These are phyloP conservation scores for Hyppa rectilinea DNA, from an alignment of 2,888 invertebrate species.

Conservation along the genomic window DNA sequence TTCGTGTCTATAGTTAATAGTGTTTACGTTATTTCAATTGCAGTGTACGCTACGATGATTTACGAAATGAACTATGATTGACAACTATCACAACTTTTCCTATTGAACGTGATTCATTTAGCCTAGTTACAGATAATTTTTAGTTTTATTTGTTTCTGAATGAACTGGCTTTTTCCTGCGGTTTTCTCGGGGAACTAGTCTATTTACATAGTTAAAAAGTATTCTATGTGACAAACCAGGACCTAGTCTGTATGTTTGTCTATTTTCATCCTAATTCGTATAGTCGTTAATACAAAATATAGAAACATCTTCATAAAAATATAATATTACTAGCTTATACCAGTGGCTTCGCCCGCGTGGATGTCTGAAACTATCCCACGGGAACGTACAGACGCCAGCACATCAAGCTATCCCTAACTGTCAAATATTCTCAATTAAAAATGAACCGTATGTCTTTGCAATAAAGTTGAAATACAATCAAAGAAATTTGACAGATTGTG, in stretches of 20 bases:
- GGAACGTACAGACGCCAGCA: too few species aligned
- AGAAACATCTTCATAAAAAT: not conserved
- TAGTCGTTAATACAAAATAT: not conserved
- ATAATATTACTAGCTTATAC: too few species aligned
- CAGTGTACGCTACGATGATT: not conserved
- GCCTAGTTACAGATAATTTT: not conserved
- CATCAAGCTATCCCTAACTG: too few species aligned
- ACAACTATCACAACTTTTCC: constrained; percentile 20
- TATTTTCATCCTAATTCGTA: not conserved
- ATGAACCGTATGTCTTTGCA: too few species aligned
- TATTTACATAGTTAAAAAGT: not conserved
- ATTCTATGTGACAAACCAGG: not conserved
- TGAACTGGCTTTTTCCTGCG: not conserved
- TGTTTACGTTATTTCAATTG: constrained; percentile 34
- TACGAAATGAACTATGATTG: constrained; percentile 15
- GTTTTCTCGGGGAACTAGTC: not conserved
- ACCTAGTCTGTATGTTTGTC: not conserved
- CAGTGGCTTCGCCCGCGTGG: too few species aligned
- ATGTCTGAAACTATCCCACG: too few species aligned
- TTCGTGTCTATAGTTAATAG: not conserved
- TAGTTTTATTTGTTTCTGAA: not conserved
- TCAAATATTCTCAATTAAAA: too few species aligned
- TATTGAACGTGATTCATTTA: not conserved
- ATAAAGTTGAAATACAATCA: too few species aligned
- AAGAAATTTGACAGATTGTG: too few species aligned